phyloP scores from a whole-genome alignment of 2,113 vertebrate species.

The Mirounga angustirostris region DNA sequence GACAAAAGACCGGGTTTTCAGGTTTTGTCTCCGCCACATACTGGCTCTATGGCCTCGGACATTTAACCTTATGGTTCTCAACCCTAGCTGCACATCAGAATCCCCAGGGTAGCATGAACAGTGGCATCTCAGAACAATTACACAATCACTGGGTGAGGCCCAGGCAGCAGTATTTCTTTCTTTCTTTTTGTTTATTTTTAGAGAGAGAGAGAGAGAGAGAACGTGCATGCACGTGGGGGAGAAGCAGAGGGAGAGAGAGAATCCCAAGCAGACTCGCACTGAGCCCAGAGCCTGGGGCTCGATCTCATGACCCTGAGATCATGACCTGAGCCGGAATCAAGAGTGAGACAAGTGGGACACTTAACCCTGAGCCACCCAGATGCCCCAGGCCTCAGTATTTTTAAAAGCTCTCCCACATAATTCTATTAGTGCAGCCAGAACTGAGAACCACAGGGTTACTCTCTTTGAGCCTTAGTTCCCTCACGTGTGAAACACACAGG shows the following conservation, averaged over 20 bases:
- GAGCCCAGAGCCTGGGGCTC: not conserved
- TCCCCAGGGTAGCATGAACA: not conserved
- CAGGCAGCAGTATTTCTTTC: not conserved
- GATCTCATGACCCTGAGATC: not conserved
- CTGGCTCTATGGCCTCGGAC: not conserved
- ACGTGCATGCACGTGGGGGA: too few relatives aligned
- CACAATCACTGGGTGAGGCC: not conserved
- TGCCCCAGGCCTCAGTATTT: not conserved
- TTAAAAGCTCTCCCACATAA: not conserved
- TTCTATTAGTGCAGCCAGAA: not conserved
- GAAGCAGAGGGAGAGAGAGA: not conserved
- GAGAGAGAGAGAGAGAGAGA: not conserved
- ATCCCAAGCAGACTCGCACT: not conserved
- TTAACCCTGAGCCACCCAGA: not conserved
- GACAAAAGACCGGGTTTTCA: not conserved
- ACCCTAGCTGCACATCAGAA: not conserved
- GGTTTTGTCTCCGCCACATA: not conserved
- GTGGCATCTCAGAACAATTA: not conserved
- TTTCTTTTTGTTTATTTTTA: not conserved
- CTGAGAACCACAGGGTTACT: not conserved
- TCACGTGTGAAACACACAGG: not conserved
- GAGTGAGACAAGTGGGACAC: not conserved
- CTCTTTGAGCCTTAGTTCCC: not conserved
- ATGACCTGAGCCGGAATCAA: not conserved
- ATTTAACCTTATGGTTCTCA: not conserved